Evolutionary conservation across 1,140 invertebrate genomes (phyloP), one percentile per base, ranked within the genome.

Genomic region (Hormaphis cornu): DNA sequence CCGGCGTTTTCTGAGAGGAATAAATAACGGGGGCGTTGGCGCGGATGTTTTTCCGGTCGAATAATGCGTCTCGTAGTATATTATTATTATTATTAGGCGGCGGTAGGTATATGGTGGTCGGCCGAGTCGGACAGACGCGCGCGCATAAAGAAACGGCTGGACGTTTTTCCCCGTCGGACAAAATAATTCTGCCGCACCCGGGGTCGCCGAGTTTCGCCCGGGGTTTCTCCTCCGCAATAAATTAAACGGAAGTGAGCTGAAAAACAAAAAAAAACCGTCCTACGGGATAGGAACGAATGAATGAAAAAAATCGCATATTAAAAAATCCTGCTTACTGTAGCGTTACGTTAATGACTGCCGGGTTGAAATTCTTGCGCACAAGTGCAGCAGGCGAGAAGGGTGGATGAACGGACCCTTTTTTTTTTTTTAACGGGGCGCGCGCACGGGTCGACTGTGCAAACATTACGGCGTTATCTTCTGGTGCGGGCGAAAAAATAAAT

Each of bases 291-390:
- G 24, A 50, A n/a, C n/a, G n/a, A n/a, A n/a, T n/a, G n/a, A n/a
- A n/a, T n/a, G n/a, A 63, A 58, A 58, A 48, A 48, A 66, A 30
- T 66, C 44, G 40, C 61, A 66, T 66, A 66, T 66, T 66, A 66
- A 66, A 66, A 66, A 66, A 66, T 66, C 61, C 61, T 66, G 61
- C 61, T 66, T 66, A 66, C 61, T 66, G 61, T 66, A 66, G 61
- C 61, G 61, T 66, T 66, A 66, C 61, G 61, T 66, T 66, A 66
- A 66, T 48, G 61, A 66, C 61, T 66, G 44, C 44, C 28, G 61
- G 61, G 61, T 66, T 66, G 61, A 48, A 66, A 66, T 66, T 66
- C 61, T 66, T 66, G 61, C 61, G 20, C 61, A 66, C 61, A 48
- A 66, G 61, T 66, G n/a, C n/a, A n/a, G n/a, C n/a, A n/a, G 61